These are phyloP conservation scores for Auanema sp. DNA, from an alignment of 2,888 invertebrate species.

Conservation along the genomic window DNA sequence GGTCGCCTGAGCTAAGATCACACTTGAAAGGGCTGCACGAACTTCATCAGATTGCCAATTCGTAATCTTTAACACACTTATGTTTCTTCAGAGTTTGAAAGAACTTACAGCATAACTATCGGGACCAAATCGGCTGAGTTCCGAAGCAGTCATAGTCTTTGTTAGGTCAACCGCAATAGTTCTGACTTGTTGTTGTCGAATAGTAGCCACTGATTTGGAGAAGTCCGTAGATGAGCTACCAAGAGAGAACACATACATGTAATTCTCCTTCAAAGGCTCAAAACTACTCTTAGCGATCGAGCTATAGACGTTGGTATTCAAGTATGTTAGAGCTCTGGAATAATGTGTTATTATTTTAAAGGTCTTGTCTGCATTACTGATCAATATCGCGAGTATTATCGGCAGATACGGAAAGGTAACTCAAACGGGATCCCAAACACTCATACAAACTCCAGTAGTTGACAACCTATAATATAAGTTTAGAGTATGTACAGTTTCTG, in stretches of 20 bases:
- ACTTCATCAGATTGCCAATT: conserved; percentile 22
- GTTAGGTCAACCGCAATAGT: conserved; percentile 31
- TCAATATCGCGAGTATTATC: conserved; percentile 5
- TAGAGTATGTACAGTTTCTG: background rate
- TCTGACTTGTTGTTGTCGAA: conserved; percentile 26
- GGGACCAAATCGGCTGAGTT: conserved; percentile 24
- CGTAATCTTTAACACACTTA: conserved; percentile 7
- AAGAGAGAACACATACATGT: conserved; percentile 26
- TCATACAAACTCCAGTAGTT: conserved; percentile 32
- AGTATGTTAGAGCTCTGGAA: conserved; percentile 10
- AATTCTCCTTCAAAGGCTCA: conserved; percentile 31
- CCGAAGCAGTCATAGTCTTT: conserved; percentile 15
- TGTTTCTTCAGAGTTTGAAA: background rate
- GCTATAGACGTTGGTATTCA: conserved; percentile 19
- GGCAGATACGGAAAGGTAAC: conserved; percentile 1
- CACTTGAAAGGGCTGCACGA: conserved; percentile 20
- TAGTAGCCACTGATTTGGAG: conserved; percentile 6
- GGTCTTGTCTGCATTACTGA: no score
- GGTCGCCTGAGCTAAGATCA: conserved; percentile 28
- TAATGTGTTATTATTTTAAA: no score
- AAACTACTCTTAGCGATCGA: conserved; percentile 24
- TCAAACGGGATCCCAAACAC: conserved; percentile 17
- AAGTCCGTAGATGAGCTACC: conserved; percentile 27
- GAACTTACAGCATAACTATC: conserved; percentile 22
- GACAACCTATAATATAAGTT: conserved; percentile 15